Evolutionary conservation across 2,113 vertebrate species (phyloP), one percentile per base, ranked within the genome.

Genomic region (Lycocorax pyrrhopterus): DNA sequence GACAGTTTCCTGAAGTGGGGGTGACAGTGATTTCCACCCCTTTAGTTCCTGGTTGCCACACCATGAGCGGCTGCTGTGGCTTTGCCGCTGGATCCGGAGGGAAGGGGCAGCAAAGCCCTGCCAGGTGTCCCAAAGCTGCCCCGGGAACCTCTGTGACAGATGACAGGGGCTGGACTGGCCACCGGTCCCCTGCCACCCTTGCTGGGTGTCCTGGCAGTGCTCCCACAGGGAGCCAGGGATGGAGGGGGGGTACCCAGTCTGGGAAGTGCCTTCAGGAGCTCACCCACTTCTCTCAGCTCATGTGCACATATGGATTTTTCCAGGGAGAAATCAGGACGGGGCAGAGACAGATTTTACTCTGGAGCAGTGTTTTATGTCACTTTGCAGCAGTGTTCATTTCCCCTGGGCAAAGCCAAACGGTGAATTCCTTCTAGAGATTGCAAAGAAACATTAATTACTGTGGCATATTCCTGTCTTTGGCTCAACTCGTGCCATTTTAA

Each of bases 1-100:
- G 53, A 13, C 16, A 26, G 13, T 51, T 83, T 72, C 47, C 85
- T 76, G 47, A 27, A 4, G 15, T 27, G 66, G 62, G 63, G 33
- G 12, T 46, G 62, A 47, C 46, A 4, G 26, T 3, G 26, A 11
- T 59, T 84, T 63, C 43, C 33, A 6, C 0, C 33, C 6, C 14
- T 39, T 27, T 30, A 13, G 9, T 8, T 35, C 19, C 35, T 30
- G 46, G 16, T 19, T 58, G 87, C 46, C 5, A 1, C 27, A 12
- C 16, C 26, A 9, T 0, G 1, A 89, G 73, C 8, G 27, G 46
- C 51, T 52, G 29, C 1, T 6, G 60, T 78, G 83, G 55, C 39
- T 63, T 53, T 59, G 43, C 30, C 16, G 6, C 33, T 0, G 0
- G 20, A 43, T 25, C 60, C 2, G 0, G 1, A 19, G 32, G 41